A percentile compares a stretch with the other conserved stretches of the same genome.
phyloP scores from a whole-genome alignment of 1,140 invertebrate genomes.

The Agrilus planipennis region DNA sequence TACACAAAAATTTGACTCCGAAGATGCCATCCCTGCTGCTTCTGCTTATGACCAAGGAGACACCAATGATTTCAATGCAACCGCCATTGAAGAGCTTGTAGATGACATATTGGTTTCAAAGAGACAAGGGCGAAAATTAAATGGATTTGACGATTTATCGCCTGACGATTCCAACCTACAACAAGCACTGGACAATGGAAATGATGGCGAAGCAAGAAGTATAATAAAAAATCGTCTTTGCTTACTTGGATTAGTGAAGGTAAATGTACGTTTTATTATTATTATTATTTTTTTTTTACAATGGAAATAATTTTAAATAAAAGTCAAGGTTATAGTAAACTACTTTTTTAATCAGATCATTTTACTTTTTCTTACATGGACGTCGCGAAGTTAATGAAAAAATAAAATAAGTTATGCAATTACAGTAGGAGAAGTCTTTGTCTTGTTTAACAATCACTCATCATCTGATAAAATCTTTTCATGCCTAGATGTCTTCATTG shows the following conservation, averaged over 20 bases:
- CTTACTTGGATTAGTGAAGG: conserved; percentile 65
- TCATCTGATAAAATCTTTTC: neutral
- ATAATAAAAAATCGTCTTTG: conserved; percentile 71
- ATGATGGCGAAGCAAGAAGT: conserved; percentile 66
- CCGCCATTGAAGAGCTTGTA: conserved; percentile 44
- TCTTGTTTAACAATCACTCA: no score
- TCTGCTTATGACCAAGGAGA: no score
- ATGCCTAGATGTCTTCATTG: no score
- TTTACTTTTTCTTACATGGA: no score
- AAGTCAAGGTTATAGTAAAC: no score
- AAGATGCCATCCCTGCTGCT: no score
- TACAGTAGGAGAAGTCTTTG: no score
- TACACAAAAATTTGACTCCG: no score
- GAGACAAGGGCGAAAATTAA: conserved; percentile 60
- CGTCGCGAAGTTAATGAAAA: no score
- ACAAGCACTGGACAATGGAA: conserved; percentile 59
- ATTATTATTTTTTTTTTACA: conserved; percentile 5
- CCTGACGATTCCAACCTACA: conserved; percentile 65
- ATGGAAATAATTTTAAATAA: neutral
- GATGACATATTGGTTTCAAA: conserved; percentile 54
- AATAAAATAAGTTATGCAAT: no score
- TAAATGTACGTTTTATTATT: conserved; percentile 32
- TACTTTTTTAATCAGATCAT: no score
- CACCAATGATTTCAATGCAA: conserved; percentile 32
- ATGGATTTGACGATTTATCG: conserved; percentile 65